Percentiles rank a stretch among this genome's conserved stretches.
Evolutionary conservation across 2,113 vertebrate species (phyloP).

Genomic region (Phrynosoma platyrhinos): DNA sequence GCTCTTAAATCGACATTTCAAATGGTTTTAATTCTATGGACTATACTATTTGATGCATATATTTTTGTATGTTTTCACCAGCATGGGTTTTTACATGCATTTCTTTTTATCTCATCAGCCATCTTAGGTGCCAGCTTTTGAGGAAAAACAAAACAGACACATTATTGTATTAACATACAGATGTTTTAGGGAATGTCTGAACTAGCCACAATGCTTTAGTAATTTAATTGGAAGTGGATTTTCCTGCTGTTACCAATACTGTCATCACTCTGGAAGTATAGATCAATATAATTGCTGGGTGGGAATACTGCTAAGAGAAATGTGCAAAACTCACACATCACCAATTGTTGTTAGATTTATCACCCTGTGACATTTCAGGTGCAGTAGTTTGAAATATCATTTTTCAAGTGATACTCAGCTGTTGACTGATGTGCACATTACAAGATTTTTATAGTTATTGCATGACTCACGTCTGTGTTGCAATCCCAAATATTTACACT

Average conservation of each 20-base stretch:
- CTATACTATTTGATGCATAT: too few species aligned
- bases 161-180: too few species aligned
- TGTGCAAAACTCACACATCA: not conserved
- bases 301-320: not conserved
- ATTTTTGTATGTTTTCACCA: too few species aligned
- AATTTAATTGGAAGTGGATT: not conserved
- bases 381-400: not conserved
- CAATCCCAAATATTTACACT: conserved; percentile 1
- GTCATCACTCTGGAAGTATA: not conserved
- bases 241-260: not conserved
- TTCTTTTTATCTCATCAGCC: too few species aligned
- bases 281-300: too few species aligned
- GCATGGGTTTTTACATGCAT: too few species aligned
- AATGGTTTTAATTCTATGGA: too few species aligned
- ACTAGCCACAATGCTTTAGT: not conserved
- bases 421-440: not conserved
- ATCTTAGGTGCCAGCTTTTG: too few species aligned
- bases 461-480: not conserved
- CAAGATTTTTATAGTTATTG: not conserved
- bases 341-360: not conserved
- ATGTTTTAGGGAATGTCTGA: not conserved
- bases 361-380: not conserved
- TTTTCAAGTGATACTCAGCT: not conserved
- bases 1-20: too few species aligned
- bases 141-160: too few species aligned